Evolutionary conservation across 1,140 invertebrate species (phyloP).

Genomic region (Thaumetopoea pityocampa): DNA sequence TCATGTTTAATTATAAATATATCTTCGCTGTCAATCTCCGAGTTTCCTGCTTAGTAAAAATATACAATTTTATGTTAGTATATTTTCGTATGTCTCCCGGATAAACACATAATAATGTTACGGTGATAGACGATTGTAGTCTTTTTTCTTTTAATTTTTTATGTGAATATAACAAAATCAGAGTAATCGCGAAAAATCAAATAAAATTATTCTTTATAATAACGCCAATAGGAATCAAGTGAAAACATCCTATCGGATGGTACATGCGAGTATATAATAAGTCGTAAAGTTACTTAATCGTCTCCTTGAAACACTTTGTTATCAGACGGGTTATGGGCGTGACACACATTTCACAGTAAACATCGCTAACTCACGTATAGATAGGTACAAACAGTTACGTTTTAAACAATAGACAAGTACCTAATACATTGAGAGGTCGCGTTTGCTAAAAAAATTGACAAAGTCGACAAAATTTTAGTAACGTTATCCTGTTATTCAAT

Average conservation of each 20-base stretch:
- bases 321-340: constrained; percentile 59
- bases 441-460: no score
- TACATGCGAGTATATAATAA: constrained; percentile 24
- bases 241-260: constrained; percentile 7
- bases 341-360: constrained; percentile 56
- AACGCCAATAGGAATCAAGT: constrained; percentile 18
- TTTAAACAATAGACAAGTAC: no score
- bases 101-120: constrained; percentile 1
- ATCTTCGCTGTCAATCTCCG: constrained; percentile 15
- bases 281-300: constrained; percentile 55
- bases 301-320: constrained; percentile 67
- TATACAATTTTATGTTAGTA: constrained; percentile 1
- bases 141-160: constrained; percentile 4
- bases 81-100: no score
- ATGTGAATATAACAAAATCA: not conserved
- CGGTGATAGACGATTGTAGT: constrained; percentile 1
- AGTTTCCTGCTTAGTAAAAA: constrained; percentile 1
- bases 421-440: no score
- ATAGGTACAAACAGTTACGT: constrained; percentile 15
- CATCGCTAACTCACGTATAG: constrained; percentile 44
- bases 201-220: constrained; percentile 13
- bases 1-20: constrained; percentile 19
- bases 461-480: no score
- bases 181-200: not conserved
- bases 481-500: no score